phyloP scores from a whole-genome alignment of 2,113 vertebrate species.

The Brachyhypopomus occidentalis region DNA sequence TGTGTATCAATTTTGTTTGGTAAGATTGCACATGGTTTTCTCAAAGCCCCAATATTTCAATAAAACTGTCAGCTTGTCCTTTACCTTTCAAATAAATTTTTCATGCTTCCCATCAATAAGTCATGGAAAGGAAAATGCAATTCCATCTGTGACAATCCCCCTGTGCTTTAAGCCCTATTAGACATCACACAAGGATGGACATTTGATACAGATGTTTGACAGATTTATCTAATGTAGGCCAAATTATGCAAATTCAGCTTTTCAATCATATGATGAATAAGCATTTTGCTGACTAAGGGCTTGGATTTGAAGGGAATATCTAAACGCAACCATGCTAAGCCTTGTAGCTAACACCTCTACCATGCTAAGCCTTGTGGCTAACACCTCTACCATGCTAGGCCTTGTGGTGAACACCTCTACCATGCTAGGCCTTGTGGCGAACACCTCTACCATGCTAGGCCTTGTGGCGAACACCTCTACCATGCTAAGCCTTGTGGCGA shows the following conservation, averaged over 20 bases:
- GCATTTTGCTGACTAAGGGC: neutral
- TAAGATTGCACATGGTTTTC: neutral
- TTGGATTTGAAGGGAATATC: neutral
- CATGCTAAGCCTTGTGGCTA: no score
- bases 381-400: no score
- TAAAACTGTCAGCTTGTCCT: neutral
- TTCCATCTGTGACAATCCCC: neutral
- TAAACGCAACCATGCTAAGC: neutral
- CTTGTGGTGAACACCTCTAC: no score
- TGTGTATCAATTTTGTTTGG: neutral
- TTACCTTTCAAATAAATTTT: slow-evolving; percentile 21
- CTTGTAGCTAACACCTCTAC: no score
- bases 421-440: no score
- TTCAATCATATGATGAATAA: neutral
- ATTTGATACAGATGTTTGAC: slow-evolving; percentile 4
- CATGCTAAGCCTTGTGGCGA: no score
- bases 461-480: no score
- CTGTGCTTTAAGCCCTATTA: neutral
- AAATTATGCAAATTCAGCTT: neutral
- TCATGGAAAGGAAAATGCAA: slow-evolving; percentile 6
- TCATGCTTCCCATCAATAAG: slow-evolving; percentile 21
- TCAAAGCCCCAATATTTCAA: neutral
- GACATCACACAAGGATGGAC: neutral
- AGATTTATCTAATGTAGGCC: neutral
- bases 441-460: no score